Conservation (phyloP, 1,140 invertebrate genomes). For the Coenobita brevimanus region DNA sequence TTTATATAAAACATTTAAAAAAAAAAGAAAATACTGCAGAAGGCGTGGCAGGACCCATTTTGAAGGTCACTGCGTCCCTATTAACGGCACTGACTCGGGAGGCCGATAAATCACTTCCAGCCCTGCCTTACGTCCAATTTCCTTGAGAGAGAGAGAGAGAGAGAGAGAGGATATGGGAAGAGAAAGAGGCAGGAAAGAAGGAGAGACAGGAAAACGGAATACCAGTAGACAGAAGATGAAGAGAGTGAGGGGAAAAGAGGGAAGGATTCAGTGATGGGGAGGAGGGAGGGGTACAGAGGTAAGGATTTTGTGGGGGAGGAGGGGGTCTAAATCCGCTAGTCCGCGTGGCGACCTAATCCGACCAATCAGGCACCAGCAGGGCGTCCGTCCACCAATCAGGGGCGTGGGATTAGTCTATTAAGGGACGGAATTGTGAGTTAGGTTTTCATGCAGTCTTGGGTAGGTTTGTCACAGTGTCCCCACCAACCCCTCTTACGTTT, state of each 20-base stretch:
- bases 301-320: neutral
- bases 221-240: neutral
- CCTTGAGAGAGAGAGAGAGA: neutral
- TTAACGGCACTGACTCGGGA: too few species aligned
- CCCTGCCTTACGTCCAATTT: too few species aligned
- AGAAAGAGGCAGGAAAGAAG: too few species aligned
- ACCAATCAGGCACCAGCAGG: slow-evolving; percentile 44
- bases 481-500: too few species aligned
- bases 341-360: slow-evolving; percentile 47
- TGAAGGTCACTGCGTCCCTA: too few species aligned
- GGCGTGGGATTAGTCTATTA: slow-evolving; percentile 46
- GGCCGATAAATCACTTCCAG: too few species aligned
- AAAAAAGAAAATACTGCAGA: too few species aligned
- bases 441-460: too few species aligned
- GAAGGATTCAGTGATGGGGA: neutral
- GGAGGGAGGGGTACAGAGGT: neutral
- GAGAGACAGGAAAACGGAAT: neutral
- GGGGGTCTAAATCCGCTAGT: slow-evolving; percentile 28
- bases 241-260: neutral
- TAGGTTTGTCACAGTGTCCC: too few species aligned
- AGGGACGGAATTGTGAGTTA: slow-evolving; percentile 45
- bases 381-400: slow-evolving; percentile 40
- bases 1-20: too few species aligned
- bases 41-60: too few species aligned
- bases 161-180: neutral